Conservation (phyloP, 2,113 vertebrate genomes). For the Sander vitreus region DNA sequence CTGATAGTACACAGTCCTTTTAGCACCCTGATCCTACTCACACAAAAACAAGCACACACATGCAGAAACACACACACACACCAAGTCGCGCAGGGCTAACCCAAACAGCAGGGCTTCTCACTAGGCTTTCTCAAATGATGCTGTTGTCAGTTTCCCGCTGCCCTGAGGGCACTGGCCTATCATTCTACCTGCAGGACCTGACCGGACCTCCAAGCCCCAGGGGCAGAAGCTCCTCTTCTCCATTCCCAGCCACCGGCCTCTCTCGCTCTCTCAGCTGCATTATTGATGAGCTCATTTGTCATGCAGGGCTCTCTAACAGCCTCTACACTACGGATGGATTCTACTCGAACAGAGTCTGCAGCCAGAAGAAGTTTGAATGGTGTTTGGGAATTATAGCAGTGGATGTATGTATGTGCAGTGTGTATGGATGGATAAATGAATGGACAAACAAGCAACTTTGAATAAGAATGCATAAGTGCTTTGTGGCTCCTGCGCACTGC, state of each 20-base stretch:
- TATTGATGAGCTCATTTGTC: constrained; percentile 70
- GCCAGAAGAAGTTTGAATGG: constrained; percentile 18
- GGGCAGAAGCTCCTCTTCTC: constrained; percentile 63
- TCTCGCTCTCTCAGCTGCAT: constrained; percentile 68
- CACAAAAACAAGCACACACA: constrained; percentile 54
- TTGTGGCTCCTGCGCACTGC: constrained; percentile 35
- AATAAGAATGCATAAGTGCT: constrained; percentile 6
- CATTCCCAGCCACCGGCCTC: constrained; percentile 47
- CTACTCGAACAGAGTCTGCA: constrained; percentile 27
- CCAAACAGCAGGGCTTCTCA: constrained; percentile 64
- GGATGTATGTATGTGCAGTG: not conserved
- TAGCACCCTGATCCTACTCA: constrained; percentile 19
- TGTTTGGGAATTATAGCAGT: constrained; percentile 29
- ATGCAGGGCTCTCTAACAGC: constrained; percentile 43
- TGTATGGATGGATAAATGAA: not conserved
- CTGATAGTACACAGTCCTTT: constrained; percentile 44
- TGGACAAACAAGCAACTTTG: constrained; percentile 2
- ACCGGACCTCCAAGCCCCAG: constrained; percentile 53
- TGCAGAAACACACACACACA: constrained; percentile 14
- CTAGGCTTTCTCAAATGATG: constrained; percentile 51
- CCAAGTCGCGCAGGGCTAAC: constrained; percentile 53
- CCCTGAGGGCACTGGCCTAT: constrained; percentile 69
- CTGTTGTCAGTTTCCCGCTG: constrained; percentile 65
- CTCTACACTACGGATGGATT: constrained; percentile 39
- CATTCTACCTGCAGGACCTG: constrained; percentile 64